Conservation (phyloP, 2,888 invertebrate genomes). For the Coelinius sp. region DNA sequence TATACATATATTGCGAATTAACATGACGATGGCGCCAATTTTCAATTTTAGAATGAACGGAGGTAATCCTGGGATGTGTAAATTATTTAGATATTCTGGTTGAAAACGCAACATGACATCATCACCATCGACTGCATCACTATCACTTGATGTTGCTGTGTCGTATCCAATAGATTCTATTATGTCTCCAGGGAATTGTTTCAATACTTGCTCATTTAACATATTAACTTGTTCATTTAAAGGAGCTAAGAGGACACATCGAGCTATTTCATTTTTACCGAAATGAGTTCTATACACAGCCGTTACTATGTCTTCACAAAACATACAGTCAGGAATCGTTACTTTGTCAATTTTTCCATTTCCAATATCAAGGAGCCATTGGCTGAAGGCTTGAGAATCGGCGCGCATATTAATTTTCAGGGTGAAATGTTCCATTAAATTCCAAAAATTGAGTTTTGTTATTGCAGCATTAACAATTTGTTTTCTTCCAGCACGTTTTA, state of each 20-base stretch:
- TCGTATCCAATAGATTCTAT: not conserved
- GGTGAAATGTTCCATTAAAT: no score
- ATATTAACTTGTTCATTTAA: not conserved
- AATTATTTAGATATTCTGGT: no score
- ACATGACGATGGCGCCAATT: no score
- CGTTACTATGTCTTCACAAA: not conserved
- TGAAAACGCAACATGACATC: no score
- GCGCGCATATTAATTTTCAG: conserved; percentile 31
- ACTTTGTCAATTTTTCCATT: not conserved
- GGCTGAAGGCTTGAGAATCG: not conserved
- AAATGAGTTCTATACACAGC: not conserved
- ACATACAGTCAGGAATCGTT: not conserved
- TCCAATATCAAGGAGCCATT: conserved; percentile 28
- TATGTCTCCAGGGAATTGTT: not conserved
- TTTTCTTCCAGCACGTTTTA: no score
- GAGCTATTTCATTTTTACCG: not conserved
- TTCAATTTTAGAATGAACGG: no score
- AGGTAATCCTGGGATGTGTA: no score
- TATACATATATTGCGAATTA: no score
- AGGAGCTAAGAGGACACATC: not conserved
- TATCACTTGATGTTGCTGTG: not conserved
- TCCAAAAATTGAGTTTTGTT: no score
- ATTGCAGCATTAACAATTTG: no score
- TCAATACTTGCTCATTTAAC: not conserved
- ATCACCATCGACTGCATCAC: no score